Evolutionary conservation across 2,888 invertebrate species (phyloP), one percentile per base, ranked within the genome.

Genomic region (Zhuqinia jingwanae): DNA sequence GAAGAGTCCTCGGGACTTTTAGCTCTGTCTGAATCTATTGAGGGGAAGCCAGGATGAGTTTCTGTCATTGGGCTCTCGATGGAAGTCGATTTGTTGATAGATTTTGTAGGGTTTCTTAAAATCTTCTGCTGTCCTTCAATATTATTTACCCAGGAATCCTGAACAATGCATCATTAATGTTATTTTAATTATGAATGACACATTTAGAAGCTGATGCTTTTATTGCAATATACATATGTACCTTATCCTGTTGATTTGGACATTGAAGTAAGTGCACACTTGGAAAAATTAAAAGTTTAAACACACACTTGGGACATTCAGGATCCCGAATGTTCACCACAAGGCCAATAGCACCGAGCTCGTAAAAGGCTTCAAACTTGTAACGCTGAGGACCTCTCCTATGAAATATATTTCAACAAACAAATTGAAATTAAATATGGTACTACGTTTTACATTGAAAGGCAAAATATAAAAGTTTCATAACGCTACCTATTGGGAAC

Each of bases 241-340:
- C 91, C 85, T 91, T 91, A 8, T 91, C 91, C 60, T 89, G 90
- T 45, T 91, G 91, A 85, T 89, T 91, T 36, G 91, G 91, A 78
- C 91, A 91, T 68, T 91, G 91, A 0, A 91, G 85, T 2, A 91
- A 77, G 80, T 91, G 91, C 20, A 91, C 90, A 81, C 88, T 91
- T 8, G 98, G 98, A 92, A 98, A 98, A 78, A 97, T 97, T 90
- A 99, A 94, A 11, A 99, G 95, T 93, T 99, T 99, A 92, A 99
- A 98, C 3, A 97, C 97, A 93, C 98, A 95, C 92, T 97, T 97
- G 0, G 97, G 95, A 88, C 95, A 96, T 75, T 97, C 97, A 88
- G 97, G 94, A 93, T 98, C 97, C 91, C 96, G 94, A 76, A 98
- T 97, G 92, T 99, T 99, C 0, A 99, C 98, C 30, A 98, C 96